phyloP scores from a whole-genome alignment of 2,797 vertebrate species.

The Threskiornis aethiopicus region DNA sequence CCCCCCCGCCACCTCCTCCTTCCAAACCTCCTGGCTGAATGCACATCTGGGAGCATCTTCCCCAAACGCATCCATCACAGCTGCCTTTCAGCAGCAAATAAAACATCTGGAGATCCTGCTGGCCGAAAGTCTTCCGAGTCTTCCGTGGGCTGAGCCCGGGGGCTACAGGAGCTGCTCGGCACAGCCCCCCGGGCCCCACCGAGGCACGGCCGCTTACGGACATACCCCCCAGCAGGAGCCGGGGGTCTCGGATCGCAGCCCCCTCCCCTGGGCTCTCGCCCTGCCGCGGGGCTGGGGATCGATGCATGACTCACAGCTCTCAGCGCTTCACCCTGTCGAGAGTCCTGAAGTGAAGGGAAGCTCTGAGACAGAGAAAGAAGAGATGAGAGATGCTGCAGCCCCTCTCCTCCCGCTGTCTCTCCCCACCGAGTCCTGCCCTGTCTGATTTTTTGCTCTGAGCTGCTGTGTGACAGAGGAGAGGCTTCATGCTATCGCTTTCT shows the following conservation, averaged over 20 bases:
- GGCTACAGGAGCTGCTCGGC: neutral
- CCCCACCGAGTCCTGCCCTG: neutral
- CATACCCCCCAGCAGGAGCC: neutral
- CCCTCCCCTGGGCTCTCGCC: neutral
- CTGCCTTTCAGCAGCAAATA: neutral
- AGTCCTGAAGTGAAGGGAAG: neutral
- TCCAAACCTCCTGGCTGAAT: neutral
- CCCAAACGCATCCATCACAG: neutral
- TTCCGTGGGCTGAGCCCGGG: neutral
- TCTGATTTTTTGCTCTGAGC: neutral
- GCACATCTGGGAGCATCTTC: slow-evolving; percentile 46
- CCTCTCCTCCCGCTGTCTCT: neutral
- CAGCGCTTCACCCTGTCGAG: neutral
- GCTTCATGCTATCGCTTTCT: neutral
- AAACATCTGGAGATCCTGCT: slow-evolving; percentile 2
- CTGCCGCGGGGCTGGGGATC: neutral
- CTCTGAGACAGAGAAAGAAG: neutral
- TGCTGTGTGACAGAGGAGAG: neutral
- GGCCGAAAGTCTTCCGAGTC: neutral
- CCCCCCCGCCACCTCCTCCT: neutral
- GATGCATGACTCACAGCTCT: neutral
- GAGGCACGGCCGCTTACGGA: neutral
- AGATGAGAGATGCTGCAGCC: neutral
- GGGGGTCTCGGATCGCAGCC: accelerated
- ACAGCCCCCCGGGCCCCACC: accelerated